These are phyloP conservation scores for Dryocosmus kuriphilus DNA, from an alignment of 2,888 invertebrate genomes.

Conservation along the genomic window DNA sequence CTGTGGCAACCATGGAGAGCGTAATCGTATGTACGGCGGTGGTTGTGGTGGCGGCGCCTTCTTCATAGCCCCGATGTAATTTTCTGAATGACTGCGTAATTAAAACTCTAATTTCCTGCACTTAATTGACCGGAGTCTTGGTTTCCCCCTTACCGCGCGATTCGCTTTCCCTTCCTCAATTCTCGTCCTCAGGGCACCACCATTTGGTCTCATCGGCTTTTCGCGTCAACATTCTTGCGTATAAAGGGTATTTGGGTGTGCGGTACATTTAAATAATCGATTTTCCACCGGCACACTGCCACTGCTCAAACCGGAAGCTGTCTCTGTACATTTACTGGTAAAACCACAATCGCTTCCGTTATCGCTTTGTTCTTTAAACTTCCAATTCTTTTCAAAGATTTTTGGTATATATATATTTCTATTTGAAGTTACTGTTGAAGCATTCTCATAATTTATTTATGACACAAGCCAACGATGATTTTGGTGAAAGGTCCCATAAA, in stretches of 20 bases:
- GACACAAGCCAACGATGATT: too few species aligned
- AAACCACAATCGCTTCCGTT: slow-evolving; percentile 11
- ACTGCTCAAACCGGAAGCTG: slow-evolving; percentile 22
- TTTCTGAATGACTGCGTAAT: slow-evolving; percentile 78
- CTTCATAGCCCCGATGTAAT: slow-evolving; percentile 77
- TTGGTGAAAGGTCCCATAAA: too few species aligned
- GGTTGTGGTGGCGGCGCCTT: slow-evolving; percentile 66
- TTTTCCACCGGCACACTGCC: slow-evolving; percentile 41
- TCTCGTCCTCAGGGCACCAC: slow-evolving; percentile 25
- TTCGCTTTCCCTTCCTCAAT: slow-evolving; percentile 43
- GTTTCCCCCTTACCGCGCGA: slow-evolving; percentile 56
- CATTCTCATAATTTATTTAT: too few species aligned
- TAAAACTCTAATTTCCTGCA: slow-evolving; percentile 78
- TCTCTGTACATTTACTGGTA: slow-evolving; percentile 9
- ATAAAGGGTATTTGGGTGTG: slow-evolving; percentile 40
- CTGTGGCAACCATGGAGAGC: slow-evolving; percentile 45
- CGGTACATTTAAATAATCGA: slow-evolving; percentile 53
- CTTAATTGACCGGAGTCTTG: slow-evolving; percentile 78
- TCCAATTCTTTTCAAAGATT: not conserved
- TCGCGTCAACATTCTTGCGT: slow-evolving; percentile 50
- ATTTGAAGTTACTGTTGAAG: not conserved
- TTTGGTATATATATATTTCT: not conserved
- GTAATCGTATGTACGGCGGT: slow-evolving; percentile 54
- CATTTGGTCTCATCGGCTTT: slow-evolving; percentile 49
- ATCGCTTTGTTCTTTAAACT: not conserved